Conservation (phyloP, 2,888 invertebrate species). For the Cantharis flavilabris region DNA sequence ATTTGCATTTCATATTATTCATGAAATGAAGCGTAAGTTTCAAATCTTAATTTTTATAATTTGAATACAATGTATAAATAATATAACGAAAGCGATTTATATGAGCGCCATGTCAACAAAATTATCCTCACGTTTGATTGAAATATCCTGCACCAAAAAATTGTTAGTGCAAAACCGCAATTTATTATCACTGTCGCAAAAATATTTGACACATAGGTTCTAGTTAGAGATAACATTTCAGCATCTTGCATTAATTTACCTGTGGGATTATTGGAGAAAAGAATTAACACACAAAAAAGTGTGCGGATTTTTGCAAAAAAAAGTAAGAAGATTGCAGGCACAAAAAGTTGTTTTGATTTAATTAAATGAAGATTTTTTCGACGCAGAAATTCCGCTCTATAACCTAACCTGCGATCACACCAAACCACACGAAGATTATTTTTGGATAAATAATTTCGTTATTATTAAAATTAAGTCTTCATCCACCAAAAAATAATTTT, state of each 20-base stretch:
- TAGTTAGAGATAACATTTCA: background rate
- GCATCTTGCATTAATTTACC: background rate
- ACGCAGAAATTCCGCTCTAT: too few species aligned
- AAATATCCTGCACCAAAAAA: constrained; percentile 9
- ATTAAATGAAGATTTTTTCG: too few species aligned
- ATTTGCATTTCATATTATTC: constrained; percentile 11
- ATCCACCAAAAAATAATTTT: too few species aligned
- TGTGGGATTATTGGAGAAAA: too few species aligned
- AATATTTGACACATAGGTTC: background rate
- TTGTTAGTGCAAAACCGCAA: background rate
- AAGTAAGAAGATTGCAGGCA: too few species aligned
- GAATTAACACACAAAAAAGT: background rate
- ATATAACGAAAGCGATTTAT: background rate
- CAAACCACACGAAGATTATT: too few species aligned
- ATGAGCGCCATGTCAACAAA: constrained; percentile 1
- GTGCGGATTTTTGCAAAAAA: background rate
- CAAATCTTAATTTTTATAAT: constrained; percentile 9
- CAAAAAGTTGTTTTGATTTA: too few species aligned
- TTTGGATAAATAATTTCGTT: too few species aligned
- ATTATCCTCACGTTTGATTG: constrained; percentile 5
- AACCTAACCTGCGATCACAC: too few species aligned
- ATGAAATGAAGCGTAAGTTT: constrained; percentile 13
- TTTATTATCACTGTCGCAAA: background rate
- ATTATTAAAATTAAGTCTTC: too few species aligned
- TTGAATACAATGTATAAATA: constrained; percentile 1